phyloP scores from a whole-genome alignment of 1,140 invertebrate species.

The Aricia agestis region DNA sequence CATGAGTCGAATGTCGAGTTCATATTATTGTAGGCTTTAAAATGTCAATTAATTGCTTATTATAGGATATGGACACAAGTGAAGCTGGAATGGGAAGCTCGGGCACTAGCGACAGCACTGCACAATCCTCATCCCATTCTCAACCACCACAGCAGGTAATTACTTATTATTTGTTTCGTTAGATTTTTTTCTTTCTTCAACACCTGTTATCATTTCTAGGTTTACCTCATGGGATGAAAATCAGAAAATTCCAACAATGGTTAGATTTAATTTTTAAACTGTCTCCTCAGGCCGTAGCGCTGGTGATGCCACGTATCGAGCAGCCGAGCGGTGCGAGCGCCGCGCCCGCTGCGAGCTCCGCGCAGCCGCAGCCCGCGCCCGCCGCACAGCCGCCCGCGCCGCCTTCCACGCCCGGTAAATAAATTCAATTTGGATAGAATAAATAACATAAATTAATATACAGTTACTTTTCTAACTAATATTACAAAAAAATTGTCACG shows the following conservation, averaged over 20 bases:
- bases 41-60: constrained; percentile 14
- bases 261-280: neutral
- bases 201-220: too few relatives aligned
- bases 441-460: too few relatives aligned
- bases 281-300: constrained; percentile 79
- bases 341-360: constrained; percentile 40
- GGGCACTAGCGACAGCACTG: constrained; percentile 54
- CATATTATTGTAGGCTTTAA: too few relatives aligned
- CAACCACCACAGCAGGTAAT: constrained; percentile 62
- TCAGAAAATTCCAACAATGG: too few relatives aligned
- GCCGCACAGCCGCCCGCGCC: constrained; percentile 35
- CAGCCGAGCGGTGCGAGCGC: constrained; percentile 49
- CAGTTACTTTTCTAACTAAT: too few relatives aligned
- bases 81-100: constrained; percentile 65
- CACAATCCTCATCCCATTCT: constrained; percentile 63
- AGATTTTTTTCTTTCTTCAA: too few relatives aligned
- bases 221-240: too few relatives aligned
- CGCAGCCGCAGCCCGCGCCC: constrained; percentile 33
- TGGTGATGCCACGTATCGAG: constrained; percentile 85
- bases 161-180: neutral
- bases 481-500: too few relatives aligned
- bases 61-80: constrained; percentile 74
- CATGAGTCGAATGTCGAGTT: too few relatives aligned
- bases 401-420: constrained; percentile 31
- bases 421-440: neutral